Conservation (phyloP, 2,113 vertebrate genomes). For the Ochotona princeps region DNA sequence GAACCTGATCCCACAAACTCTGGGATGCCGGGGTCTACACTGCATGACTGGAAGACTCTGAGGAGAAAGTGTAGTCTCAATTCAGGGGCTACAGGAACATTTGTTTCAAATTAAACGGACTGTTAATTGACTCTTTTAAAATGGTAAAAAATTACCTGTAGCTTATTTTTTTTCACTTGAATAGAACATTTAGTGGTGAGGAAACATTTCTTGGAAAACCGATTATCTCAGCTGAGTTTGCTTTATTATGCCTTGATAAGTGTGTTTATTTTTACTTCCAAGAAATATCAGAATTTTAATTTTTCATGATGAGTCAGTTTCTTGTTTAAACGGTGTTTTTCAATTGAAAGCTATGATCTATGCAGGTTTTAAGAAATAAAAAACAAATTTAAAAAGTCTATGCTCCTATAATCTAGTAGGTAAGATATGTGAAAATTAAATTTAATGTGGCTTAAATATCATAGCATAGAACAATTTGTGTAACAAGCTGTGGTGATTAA, state of each 20-base stretch:
- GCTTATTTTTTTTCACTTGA: not conserved
- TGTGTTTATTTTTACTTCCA: conserved; percentile 43
- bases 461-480: not conserved
- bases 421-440: conserved; percentile 60
- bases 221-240: not conserved
- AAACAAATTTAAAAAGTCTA: conserved; percentile 58
- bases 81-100: not conserved
- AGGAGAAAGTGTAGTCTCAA: not conserved
- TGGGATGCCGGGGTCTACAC: not conserved
- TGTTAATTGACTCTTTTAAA: not conserved
- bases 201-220: not conserved
- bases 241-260: conserved; percentile 71
- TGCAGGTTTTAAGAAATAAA: conserved; percentile 78
- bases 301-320: conserved; percentile 75
- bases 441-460: conserved; percentile 42
- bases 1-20: accelerated
- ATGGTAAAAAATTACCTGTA: not conserved
- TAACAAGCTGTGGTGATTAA: not conserved
- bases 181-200: not conserved
- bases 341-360: conserved; percentile 80
- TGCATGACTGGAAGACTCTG: not conserved
- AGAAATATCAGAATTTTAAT: conserved; percentile 68
- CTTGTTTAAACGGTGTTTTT: conserved; percentile 68
- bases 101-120: not conserved
- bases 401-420: no score